Evolutionary conservation across 2,113 vertebrate genomes (phyloP), one percentile per base, ranked within the genome.

Genomic region (Echinops telfairi): DNA sequence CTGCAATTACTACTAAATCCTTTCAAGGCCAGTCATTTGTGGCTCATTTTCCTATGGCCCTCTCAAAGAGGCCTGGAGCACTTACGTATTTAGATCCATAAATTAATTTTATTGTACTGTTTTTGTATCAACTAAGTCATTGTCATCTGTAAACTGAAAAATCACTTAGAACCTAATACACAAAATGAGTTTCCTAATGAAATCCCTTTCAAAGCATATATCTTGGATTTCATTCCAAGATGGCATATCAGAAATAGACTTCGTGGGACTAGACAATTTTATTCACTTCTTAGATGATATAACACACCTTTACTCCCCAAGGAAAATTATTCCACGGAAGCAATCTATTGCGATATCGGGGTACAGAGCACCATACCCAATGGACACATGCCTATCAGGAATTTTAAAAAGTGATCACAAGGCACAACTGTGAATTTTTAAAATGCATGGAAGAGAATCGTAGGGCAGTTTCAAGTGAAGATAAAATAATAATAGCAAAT

Each of bases 61-160:
- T 70, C 36, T 64, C 27, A 88, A 86, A 92, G 64, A 92, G 5
- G 90, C 31, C 43, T 95, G 88, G 70, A 16, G 29, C n/a, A 81
- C 22, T 95, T 91, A 58, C 1, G 7, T 94, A 86, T 77, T 95
- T 89, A 87, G 47, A 1, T 31, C 90, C 14, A 93, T 47, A 93
- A 78, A 77, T 89, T 86, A 96, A 96, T 68, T 86, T 57, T 89
- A 95, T 77, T 83, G 71, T 66, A 71, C 76, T 70, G 73, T 4
- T 57, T 5, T 60, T 96, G 81, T 83, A 94, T 75, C 93, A 97
- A 91, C 22, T 64, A 36, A 79, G 25, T 70, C 84, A 86, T 88
- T 79, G 82, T 90, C 71, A 73, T 77, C 89, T 96, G 73, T 84
- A 94, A 97, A 82, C 57, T 33, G 36, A 96, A 96, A 53, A 84